Conservation (phyloP, 2,113 vertebrate genomes). For the Brachypteracias leptosomus region DNA sequence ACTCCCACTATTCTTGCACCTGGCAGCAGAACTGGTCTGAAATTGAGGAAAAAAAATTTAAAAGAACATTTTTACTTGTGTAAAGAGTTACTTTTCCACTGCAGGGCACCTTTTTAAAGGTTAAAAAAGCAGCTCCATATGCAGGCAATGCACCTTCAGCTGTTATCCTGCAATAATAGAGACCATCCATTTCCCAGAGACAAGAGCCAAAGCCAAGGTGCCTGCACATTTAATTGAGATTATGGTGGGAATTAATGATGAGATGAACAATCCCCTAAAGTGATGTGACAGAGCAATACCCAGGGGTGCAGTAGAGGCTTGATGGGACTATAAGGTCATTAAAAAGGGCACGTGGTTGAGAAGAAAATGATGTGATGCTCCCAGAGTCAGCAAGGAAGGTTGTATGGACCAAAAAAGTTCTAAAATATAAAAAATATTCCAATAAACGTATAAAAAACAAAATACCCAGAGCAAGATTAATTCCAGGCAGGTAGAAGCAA, state of each 20-base stretch:
- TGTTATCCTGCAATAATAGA: not conserved
- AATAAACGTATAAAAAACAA: not conserved
- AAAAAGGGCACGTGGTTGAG: not conserved
- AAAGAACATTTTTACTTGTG: not conserved
- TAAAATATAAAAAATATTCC: not conserved
- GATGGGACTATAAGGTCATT: not conserved
- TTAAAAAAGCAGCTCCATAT: not conserved
- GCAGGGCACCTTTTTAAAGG: not conserved
- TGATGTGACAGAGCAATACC: not conserved
- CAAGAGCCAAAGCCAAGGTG: slow-evolving; percentile 6
- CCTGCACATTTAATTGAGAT: slow-evolving; percentile 39
- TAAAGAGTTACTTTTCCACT: not conserved
- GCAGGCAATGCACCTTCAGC: not conserved
- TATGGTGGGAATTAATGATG: slow-evolving; percentile 30
- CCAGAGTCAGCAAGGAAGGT: not conserved
- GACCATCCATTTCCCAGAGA: not conserved
- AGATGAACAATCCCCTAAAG: slow-evolving; percentile 23
- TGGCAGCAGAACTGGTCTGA: not conserved
- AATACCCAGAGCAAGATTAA: not conserved
- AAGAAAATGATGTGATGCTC: not conserved
- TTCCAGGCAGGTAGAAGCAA: not conserved
- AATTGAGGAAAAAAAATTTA: not conserved
- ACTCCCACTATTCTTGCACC: accelerated
- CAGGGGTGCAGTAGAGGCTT: not conserved
- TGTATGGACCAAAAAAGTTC: not conserved